phyloP scores from a whole-genome alignment of 2,797 vertebrate genomes.

The Acrocephalus scirpaceus region DNA sequence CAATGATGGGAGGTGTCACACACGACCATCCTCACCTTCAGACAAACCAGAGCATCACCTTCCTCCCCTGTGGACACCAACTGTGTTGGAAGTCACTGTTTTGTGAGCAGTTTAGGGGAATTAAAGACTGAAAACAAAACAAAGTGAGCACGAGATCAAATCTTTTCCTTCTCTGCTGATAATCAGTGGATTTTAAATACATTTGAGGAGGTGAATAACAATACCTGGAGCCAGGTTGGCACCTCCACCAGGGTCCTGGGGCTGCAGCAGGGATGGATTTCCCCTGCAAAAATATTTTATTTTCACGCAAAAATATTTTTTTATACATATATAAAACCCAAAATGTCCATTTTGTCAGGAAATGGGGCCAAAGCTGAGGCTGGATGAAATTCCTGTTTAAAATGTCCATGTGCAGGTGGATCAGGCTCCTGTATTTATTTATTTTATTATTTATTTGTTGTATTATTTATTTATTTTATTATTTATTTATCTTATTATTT shows the following conservation, averaged over 20 bases:
- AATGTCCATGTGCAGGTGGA: neutral
- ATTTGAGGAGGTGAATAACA: neutral
- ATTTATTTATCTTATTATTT: neutral
- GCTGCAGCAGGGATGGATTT: neutral
- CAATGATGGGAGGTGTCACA: neutral
- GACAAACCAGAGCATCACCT: neutral
- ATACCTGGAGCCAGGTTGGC: neutral
- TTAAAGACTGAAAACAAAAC: constrained; percentile 22
- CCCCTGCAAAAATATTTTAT: neutral
- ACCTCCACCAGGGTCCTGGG: neutral
- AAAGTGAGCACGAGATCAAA: neutral
- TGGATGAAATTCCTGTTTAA: neutral
- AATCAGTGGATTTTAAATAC: neutral
- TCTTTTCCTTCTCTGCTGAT: neutral
- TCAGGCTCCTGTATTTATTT: neutral
- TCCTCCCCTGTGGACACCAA: neutral
- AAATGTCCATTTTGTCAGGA: neutral
- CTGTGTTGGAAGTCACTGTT: neutral
- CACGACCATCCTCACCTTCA: neutral
- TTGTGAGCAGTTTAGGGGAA: neutral
- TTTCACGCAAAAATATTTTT: neutral
- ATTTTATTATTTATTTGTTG: neutral
- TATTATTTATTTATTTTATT: neutral
- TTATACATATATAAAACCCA: neutral
- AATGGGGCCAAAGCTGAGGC: neutral